Base-by-base conservation (phyloP, 1,140 invertebrate species). In the Thaumetopoea pityocampa region DNA sequence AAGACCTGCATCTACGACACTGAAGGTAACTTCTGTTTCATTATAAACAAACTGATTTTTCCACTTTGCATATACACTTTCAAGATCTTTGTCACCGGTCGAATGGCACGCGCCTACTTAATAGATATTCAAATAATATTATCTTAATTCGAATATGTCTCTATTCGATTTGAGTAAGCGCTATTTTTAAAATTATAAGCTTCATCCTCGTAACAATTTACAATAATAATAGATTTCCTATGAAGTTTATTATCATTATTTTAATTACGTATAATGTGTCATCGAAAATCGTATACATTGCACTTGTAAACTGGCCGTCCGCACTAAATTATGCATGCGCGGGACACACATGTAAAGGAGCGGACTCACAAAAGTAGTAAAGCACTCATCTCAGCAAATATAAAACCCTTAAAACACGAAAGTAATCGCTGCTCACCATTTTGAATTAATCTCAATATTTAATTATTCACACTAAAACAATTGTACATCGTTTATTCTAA, bases 201-300 rank as follows among this genome's bases (percentile, higher is more conserved):
- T 65, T 73, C 61, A 57, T 67, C 66, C 57, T 67, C 67, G 60
- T 67, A 73, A 70, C 66, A 67, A 62, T 79, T 81, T 76, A 79
- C 61, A 70, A 71, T 69, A 61, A 72, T 79, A 70, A 69, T 67
- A 69, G 44, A 67, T 72, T 70, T 67, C 61, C 58, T 74, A 78
- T 78, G 61, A 78, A 58, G 52, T 69, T 74, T 69, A 74, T 62
- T 76, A 81, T 81, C 70, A 79, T 66, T 72, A 67, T 66, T 27
- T 43, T 68, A 76, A 76, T 84, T 84, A 84, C 80, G 80, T 84
- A 84, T 84, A n/a, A 81, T 81, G 67, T 74, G 71, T 78, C 66
- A 59, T 78, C 73, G 74, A 84, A 79, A 84, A 82, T 84, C 80
- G 78, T 85, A 85, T 85, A 85, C 78, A 85, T 85, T 85, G 80